Evolutionary conservation across 2,113 vertebrate genomes (phyloP).

Genomic region (Oostethus manadensis): DNA sequence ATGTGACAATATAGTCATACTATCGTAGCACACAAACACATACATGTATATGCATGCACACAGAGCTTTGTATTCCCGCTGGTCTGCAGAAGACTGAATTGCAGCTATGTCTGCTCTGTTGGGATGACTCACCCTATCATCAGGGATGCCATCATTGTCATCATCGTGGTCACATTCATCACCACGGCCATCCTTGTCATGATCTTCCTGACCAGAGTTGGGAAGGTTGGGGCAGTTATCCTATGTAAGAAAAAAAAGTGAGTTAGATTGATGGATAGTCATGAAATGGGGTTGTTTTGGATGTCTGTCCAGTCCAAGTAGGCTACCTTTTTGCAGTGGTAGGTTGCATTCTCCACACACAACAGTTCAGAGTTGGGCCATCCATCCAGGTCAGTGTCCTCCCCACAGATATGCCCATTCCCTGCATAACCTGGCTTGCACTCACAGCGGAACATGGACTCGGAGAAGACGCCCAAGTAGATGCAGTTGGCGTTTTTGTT

Average conservation of each 20-base stretch:
- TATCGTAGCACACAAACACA: constrained; percentile 8
- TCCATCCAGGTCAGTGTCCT: constrained; percentile 92
- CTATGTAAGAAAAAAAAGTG: constrained; percentile 64
- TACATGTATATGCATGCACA: background rate
- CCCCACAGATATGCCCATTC: constrained; percentile 92
- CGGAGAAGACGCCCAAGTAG: constrained; percentile 91
- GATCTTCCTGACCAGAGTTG: constrained; percentile 97
- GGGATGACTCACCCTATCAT: constrained; percentile 83
- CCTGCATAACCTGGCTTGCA: constrained; percentile 96
- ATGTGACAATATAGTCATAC: too few species aligned
- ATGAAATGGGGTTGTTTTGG: constrained; percentile 5
- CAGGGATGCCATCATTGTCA: constrained; percentile 91
- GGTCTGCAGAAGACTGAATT: constrained; percentile 51
- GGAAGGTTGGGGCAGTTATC: constrained; percentile 96
- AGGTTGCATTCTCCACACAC: constrained; percentile 94
- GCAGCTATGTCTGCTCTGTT: constrained; percentile 45
- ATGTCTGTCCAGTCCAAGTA: constrained; percentile 33
- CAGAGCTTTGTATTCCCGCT: constrained; percentile 36
- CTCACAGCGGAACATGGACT: constrained; percentile 95
- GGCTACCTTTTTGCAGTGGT: constrained; percentile 95
- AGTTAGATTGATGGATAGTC: constrained; percentile 25
- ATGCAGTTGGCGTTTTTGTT: constrained; percentile 95
- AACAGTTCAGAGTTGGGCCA: constrained; percentile 89
- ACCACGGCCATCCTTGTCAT: constrained; percentile 93
- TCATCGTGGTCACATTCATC: constrained; percentile 95